Evolutionary conservation across 2,113 vertebrate species (phyloP), one percentile per base, ranked within the genome.

Genomic region (Tupaia tana): DNA sequence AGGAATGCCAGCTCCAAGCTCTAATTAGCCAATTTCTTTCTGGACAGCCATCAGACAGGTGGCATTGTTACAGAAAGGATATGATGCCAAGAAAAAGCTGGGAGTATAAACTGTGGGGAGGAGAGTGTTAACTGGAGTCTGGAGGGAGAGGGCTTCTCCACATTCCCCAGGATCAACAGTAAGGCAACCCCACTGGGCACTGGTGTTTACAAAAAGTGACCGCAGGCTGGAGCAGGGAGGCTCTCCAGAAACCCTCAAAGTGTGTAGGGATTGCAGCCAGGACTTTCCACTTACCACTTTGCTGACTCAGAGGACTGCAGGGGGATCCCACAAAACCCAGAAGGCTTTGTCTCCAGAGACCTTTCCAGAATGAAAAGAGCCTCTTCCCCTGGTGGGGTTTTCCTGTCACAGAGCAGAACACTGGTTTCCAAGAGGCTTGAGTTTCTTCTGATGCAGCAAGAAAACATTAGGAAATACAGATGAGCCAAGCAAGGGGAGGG

Each of bases 211-310:
- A 66, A 31, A 84, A 59, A 74, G 43, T 86, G 74, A 84, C 96
- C 64, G 0, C 64, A 79, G 92, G 58, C 87, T 81, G 24, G 59
- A 75, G 29, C 52, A 7, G 27, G 74, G 34, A 95, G 92, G 83
- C 64, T 80, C 91, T 95, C 2, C 4, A 95, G 93, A 97, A 92
- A 89, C 58, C 86, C 93, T 80, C 92, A 10, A 43, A 96, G 86
- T 4, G 7, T 73, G 89, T 71, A 31, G 4, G 93, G 94, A 91
- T 63, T 54, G 74, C 82, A n/a, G 89, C 91, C 93, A 86, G 89
- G 93, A 83, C 70, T 95, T 84, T 61, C 86, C 89, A 84, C 84
- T 83, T 56, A 25, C 54, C 52, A 15, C 22, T 84, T 11, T 58
- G 86, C 78, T 97, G 93, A 93, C 93, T 94, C 94, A 91, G 70